These are phyloP conservation scores for Hedya salicella DNA, from an alignment of 2,888 invertebrate species.

Conservation along the genomic window DNA sequence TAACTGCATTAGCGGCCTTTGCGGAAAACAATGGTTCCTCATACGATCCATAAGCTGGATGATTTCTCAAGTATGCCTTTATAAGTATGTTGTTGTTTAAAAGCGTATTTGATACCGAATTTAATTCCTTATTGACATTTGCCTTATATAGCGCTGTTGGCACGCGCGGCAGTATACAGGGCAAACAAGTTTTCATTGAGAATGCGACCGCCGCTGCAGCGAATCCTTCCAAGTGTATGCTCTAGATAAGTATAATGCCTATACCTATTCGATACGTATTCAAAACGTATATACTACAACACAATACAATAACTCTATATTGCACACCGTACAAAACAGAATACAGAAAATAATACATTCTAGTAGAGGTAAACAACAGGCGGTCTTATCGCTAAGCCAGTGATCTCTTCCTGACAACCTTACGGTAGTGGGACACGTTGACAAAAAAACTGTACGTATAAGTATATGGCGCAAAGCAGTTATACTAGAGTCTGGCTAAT, in stretches of 20 bases:
- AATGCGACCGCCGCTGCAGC: slow-evolving; percentile 26
- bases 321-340: too few relatives aligned
- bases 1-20: slow-evolving; percentile 28
- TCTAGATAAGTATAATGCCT: slow-evolving; percentile 19
- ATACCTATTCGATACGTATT: neutral
- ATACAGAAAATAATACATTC: too few relatives aligned
- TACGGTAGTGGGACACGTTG: too few relatives aligned
- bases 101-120: slow-evolving; percentile 31
- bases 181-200: slow-evolving; percentile 35
- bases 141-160: slow-evolving; percentile 30
- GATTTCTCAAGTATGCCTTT: slow-evolving; percentile 16
- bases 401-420: too few relatives aligned
- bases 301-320: too few relatives aligned
- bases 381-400: too few relatives aligned
- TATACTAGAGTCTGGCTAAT: too few relatives aligned
- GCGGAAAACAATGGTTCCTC: slow-evolving; percentile 28
- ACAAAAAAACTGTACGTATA: too few relatives aligned
- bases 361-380: too few relatives aligned
- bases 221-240: slow-evolving; percentile 19
- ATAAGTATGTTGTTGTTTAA: slow-evolving; percentile 12
- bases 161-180: slow-evolving; percentile 7
- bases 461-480: too few relatives aligned
- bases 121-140: slow-evolving; percentile 36
- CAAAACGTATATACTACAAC: neutral
- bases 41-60: slow-evolving; percentile 27